These are phyloP conservation scores for Cephalotes varians DNA, from an alignment of 2,888 invertebrate species.

Conservation along the genomic window DNA sequence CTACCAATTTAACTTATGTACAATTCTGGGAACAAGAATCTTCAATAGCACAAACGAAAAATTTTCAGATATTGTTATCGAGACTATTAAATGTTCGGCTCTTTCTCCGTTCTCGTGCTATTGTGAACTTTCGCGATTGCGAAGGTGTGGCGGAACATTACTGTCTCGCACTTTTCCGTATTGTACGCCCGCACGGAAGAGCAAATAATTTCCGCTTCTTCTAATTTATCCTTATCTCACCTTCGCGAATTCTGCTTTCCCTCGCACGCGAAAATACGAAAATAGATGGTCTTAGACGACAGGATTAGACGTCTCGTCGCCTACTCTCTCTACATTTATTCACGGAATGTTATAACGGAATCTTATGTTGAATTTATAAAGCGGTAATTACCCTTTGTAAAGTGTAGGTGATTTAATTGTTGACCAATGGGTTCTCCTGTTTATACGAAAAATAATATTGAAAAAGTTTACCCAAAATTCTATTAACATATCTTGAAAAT, in stretches of 20 bases:
- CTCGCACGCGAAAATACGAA: conserved; percentile 16
- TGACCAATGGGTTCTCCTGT: not conserved
- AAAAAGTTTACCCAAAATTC: not conserved
- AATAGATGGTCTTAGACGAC: conserved; percentile 21
- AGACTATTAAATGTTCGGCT: conserved; percentile 69
- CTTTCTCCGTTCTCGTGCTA: conserved; percentile 28
- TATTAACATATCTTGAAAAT: not conserved
- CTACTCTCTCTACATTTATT: conserved; percentile 3
- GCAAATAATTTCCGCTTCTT: conserved; percentile 40
- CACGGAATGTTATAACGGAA: not conserved
- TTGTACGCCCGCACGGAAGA: conserved; percentile 49
- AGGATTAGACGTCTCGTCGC: not conserved
- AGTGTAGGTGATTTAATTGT: not conserved
- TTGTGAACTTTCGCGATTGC: conserved; percentile 34
- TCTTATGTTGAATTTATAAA: no score
- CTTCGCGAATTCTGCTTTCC: not conserved
- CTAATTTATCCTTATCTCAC: conserved; percentile 22
- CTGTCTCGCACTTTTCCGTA: conserved; percentile 58
- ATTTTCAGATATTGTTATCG: conserved; percentile 72
- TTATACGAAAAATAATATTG: not conserved
- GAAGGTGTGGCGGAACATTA: conserved; percentile 50
- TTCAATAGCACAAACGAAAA: conserved; percentile 32
- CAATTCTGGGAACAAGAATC: not conserved
- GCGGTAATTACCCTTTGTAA: not conserved
- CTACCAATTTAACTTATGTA: not conserved